A percentile compares a stretch with the other conserved stretches of the same genome.
Conservation (phyloP, 2,888 invertebrate species). For the Aricia artaxerxes region DNA sequence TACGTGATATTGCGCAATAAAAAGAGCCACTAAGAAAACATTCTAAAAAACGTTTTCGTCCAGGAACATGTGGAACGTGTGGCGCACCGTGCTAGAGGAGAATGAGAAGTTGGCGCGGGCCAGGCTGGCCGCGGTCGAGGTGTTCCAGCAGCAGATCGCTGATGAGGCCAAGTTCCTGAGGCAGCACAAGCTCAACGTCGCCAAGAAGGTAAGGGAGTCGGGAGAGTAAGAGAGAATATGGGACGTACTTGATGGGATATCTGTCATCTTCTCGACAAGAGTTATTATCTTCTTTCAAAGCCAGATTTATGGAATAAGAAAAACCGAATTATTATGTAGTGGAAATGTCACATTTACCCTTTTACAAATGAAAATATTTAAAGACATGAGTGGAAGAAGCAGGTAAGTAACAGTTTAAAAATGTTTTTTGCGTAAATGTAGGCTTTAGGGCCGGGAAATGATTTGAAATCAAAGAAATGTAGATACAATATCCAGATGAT, state of each 20-base stretch:
- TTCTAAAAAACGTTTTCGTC: neutral
- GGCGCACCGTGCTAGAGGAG: conserved; percentile 96
- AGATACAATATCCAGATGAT: no score
- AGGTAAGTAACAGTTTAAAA: no score
- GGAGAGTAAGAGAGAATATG: neutral
- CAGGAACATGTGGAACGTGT: conserved; percentile 99
- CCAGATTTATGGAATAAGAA: neutral
- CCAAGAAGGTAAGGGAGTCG: conserved; percentile 83
- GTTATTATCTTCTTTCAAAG: neutral
- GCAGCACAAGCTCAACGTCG: conserved; percentile 89
- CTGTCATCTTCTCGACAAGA: neutral
- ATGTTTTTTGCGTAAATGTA: no score
- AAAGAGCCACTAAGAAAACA: neutral
- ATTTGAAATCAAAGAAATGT: no score
- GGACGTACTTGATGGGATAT: neutral
- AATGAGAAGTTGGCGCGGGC: conserved; percentile 96
- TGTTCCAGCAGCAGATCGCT: conserved; percentile 96
- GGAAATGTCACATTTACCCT: no score
- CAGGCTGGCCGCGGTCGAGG: conserved; percentile 94
- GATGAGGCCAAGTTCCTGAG: conserved; percentile 94
- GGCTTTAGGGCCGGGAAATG: no score
- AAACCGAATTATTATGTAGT: no score
- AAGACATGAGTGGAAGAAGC: no score
- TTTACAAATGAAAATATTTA: no score
- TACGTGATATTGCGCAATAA: no score